These are phyloP conservation scores for Pantelozetes paolii DNA, from an alignment of 2,888 invertebrate species.

Conservation along the genomic window DNA sequence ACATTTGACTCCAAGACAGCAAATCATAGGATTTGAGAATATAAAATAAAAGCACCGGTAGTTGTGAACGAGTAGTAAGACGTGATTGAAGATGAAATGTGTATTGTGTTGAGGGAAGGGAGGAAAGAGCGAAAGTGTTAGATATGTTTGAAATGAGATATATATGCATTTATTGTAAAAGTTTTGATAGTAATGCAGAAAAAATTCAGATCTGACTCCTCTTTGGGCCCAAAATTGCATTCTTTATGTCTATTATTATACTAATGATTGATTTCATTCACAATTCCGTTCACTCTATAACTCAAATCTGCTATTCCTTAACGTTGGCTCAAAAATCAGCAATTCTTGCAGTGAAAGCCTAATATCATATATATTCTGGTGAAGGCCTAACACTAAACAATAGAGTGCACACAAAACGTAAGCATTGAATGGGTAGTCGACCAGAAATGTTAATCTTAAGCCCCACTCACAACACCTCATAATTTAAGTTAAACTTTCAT, in stretches of 20 bases:
- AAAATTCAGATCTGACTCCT: not conserved
- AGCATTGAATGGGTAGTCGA: not conserved
- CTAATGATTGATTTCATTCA: constrained; percentile 1
- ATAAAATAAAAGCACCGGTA: not conserved
- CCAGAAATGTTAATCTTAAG: constrained; percentile 17
- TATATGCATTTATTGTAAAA: constrained; percentile 6
- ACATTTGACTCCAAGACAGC: not conserved
- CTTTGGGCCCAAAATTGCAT: not conserved
- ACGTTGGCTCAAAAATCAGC: not conserved
- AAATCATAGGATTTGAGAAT: not conserved
- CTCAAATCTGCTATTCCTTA: not conserved
- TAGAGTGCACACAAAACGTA: not conserved
- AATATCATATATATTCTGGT: not conserved
- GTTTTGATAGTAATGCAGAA: not conserved
- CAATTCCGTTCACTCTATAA: constrained; percentile 13
- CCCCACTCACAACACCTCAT: not conserved
- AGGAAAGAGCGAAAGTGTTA: not conserved
- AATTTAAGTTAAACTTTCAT: constrained; percentile 16
- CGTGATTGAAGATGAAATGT: not conserved
- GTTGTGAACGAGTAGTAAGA: not conserved
- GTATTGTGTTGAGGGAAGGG: no score
- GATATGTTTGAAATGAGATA: constrained; percentile 2
- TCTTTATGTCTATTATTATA: constrained; percentile 15
- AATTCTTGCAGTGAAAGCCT: not conserved
- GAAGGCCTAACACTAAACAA: not conserved